Evolutionary conservation across 2,797 vertebrate species (phyloP), one percentile per base, ranked within the genome.

Genomic region (Xyrichtys novacula): DNA sequence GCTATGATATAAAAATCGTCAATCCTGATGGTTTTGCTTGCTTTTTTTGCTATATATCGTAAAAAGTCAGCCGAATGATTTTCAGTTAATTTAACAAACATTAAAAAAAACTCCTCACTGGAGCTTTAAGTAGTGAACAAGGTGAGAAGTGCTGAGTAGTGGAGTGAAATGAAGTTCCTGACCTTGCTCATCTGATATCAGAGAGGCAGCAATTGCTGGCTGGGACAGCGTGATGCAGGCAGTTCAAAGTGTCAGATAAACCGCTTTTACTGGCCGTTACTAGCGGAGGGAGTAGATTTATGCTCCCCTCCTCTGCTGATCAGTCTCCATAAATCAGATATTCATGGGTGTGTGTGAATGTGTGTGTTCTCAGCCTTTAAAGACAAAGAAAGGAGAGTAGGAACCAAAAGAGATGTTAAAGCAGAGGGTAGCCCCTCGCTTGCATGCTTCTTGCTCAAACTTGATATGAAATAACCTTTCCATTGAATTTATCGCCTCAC

Each of bases 291-390:
- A 40, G 43, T 29, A 59, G 74, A 90, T 88, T 81, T 85, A 80
- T 70, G 40, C 36, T 62, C 63, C 67, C 68, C 53, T 80, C 70
- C 62, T 59, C 52, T 65, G 57, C 53, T 70, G 53, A 78, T 86
- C 65, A 76, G 50, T 42, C 65, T 16, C 59, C 60, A 44, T 89
- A 83, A 89, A 90, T 91, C 71, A 81, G 40, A 23, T 52, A 12
- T 74, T 75, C 68, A 46, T 40, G 61, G 66, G 48, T 28, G 8
- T 56, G 26, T 43, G 63, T 59, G 57, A 53, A 68, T 57, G 25
- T 38, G 58, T 47, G 28, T 52, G 42, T 48, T 65, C 14, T 42
- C 6, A 12, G 2, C 1, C 8, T 3, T 66, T 38, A 17, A 25
- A 65, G 36, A 54, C 54, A 36, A 47, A 73, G 19, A 15, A 10